Evolutionary conservation across 2,888 invertebrate genomes (phyloP).

Genomic region (Invenusta paracnida): DNA sequence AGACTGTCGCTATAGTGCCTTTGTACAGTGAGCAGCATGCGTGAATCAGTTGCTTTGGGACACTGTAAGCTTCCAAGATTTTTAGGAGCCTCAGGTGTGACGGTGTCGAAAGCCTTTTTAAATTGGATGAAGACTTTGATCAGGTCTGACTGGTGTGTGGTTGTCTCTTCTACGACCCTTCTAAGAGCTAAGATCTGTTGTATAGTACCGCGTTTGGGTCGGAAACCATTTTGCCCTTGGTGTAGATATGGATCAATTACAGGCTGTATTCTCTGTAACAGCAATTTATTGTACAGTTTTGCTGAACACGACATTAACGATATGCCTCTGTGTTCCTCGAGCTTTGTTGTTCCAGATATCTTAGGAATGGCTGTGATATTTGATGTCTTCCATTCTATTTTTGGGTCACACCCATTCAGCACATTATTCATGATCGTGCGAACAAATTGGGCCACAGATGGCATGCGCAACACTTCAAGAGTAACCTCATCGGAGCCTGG

Average conservation of each 20-base stretch:
- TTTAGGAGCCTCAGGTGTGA: background rate
- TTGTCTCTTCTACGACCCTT: conserved; percentile 22
- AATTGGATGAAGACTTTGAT: conserved; percentile 35
- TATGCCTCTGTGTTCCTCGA: conserved; percentile 33
- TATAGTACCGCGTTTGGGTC: conserved; percentile 7
- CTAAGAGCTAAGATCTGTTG: conserved; percentile 19
- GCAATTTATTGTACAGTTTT: conserved; percentile 28
- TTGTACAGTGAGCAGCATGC: background rate
- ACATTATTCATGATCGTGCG: conserved; percentile 9
- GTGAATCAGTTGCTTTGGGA: conserved; percentile 7
- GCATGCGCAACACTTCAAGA: background rate
- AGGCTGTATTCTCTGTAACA: conserved; percentile 1
- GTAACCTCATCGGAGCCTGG: background rate
- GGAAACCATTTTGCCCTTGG: too few species aligned
- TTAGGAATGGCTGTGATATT: conserved; percentile 31
- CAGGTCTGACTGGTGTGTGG: background rate
- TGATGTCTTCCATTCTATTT: background rate
- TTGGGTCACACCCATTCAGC: background rate
- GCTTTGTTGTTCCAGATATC: conserved; percentile 25
- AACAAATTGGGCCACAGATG: conserved; percentile 17
- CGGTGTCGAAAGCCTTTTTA: conserved; percentile 41
- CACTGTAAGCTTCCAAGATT: conserved; percentile 9
- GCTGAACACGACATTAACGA: conserved; percentile 24
- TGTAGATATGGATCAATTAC: conserved; percentile 33
- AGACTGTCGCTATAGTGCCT: background rate